These are phyloP conservation scores for Helicoverpa zea DNA, from an alignment of 1,140 invertebrate species.

Conservation along the genomic window DNA sequence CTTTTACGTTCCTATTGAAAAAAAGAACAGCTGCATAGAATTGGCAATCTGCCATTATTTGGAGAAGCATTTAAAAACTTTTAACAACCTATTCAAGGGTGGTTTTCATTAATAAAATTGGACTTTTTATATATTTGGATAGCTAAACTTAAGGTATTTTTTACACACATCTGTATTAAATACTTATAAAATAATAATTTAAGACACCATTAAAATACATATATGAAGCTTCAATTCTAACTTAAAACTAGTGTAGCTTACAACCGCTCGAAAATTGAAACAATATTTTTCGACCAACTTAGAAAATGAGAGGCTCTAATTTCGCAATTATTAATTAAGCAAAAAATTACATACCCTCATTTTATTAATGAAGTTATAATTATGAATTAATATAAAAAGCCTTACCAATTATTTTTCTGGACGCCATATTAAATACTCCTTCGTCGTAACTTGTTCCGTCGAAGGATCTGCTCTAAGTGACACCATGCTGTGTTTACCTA, in stretches of 20 bases:
- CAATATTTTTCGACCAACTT: too few species aligned
- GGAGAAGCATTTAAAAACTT: constrained; percentile 18
- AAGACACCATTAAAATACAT: too few species aligned
- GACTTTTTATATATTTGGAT: not conserved
- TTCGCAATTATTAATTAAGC: too few species aligned
- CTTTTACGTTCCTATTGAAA: not conserved
- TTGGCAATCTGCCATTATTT: constrained; percentile 15
- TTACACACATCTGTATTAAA: too few species aligned
- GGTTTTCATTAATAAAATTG: not conserved
- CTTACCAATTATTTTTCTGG: constrained; percentile 9
- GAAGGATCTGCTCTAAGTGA: not conserved
- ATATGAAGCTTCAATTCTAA: too few species aligned
- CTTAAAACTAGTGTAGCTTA: too few species aligned
- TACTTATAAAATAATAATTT: too few species aligned
- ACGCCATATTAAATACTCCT: not conserved
- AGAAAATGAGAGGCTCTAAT: too few species aligned
- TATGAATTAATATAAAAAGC: not conserved
- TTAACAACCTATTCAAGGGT: constrained; percentile 8
- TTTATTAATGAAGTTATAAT: not conserved
- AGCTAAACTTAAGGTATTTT: not conserved
- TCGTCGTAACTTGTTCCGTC: constrained; percentile 10
- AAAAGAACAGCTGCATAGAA: not conserved
- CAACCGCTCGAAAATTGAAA: too few species aligned
- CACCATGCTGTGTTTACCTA: constrained; percentile 12
- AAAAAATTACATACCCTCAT: too few species aligned